phyloP scores from a whole-genome alignment of 2,888 invertebrate genomes.

The Tribolium freemani region DNA sequence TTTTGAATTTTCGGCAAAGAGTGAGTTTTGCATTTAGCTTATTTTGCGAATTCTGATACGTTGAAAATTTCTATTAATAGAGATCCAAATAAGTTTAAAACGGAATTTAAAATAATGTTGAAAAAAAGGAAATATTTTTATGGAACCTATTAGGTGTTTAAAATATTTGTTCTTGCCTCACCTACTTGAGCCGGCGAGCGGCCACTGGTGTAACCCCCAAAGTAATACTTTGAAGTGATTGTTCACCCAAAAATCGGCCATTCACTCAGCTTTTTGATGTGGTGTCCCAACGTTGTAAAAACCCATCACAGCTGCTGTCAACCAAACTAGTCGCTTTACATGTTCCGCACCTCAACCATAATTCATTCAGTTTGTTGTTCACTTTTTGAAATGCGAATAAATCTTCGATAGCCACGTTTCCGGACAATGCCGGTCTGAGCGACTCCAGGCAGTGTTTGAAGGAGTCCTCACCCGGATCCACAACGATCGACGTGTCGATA shows the following conservation, averaged over 20 bases:
- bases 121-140: too few relatives aligned
- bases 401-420: constrained; percentile 67
- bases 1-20: too few relatives aligned
- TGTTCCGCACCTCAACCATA: constrained; percentile 46
- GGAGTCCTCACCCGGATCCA: constrained; percentile 73
- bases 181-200: too few relatives aligned
- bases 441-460: constrained; percentile 77
- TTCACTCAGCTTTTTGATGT: constrained; percentile 22
- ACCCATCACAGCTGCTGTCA: constrained; percentile 19
- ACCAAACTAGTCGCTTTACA: constrained; percentile 47
- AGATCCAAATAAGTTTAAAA: too few relatives aligned
- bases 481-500: constrained; percentile 73
- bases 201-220: not conserved
- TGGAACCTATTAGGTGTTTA: too few relatives aligned
- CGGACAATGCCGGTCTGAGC: constrained; percentile 69
- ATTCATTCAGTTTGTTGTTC: not conserved
- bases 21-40: too few relatives aligned
- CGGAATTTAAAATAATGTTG: too few relatives aligned
- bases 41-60: too few relatives aligned
- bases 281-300: not conserved
- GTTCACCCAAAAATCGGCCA: constrained; percentile 1
- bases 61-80: too few relatives aligned
- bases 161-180: too few relatives aligned
- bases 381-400: not conserved
- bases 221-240: not conserved